Conservation (phyloP, 2,797 vertebrate genomes). For the Danio aesculapii region DNA sequence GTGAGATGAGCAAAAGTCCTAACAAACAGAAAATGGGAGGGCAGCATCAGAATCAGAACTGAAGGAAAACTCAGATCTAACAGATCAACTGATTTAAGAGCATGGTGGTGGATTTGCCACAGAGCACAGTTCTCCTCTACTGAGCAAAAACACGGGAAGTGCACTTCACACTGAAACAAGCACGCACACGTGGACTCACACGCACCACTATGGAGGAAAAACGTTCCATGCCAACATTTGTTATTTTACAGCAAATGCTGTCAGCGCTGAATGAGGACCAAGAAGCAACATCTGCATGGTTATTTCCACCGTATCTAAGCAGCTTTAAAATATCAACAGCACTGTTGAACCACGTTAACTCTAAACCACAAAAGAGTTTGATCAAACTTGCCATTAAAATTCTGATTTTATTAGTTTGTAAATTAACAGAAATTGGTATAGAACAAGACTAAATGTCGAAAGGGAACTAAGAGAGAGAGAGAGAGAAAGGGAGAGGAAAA, state of each 20-base stretch:
- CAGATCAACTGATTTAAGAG: conserved; percentile 27
- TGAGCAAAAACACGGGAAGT: conserved; percentile 40
- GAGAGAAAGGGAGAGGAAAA: conserved; percentile 1
- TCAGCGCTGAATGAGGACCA: conserved; percentile 30
- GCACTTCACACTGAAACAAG: conserved; percentile 40
- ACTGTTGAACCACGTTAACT: conserved; percentile 10
- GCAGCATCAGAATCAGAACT: conserved; percentile 7
- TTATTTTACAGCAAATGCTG: conserved; percentile 66
- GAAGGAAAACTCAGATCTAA: conserved; percentile 32
- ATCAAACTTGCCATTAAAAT: conserved; percentile 4
- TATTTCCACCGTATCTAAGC: conserved; percentile 34
- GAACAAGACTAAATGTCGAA: conserved; percentile 70
- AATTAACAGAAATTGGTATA: conserved; percentile 83
- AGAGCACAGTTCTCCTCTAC: conserved; percentile 44
- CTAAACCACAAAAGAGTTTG: neutral
- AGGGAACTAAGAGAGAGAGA: conserved; percentile 34
- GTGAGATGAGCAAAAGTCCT: conserved; percentile 35
- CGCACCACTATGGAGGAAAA: conserved; percentile 52
- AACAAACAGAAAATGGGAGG: conserved; percentile 16
- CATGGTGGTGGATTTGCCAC: conserved; percentile 41
- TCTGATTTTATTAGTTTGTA: conserved; percentile 67
- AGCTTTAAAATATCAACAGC: conserved; percentile 25
- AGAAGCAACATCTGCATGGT: conserved; percentile 24
- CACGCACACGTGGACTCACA: conserved; percentile 50
- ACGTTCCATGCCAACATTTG: conserved; percentile 69